Base-by-base conservation (phyloP, 2,888 invertebrate species). In the Ormia ochracea region DNA sequence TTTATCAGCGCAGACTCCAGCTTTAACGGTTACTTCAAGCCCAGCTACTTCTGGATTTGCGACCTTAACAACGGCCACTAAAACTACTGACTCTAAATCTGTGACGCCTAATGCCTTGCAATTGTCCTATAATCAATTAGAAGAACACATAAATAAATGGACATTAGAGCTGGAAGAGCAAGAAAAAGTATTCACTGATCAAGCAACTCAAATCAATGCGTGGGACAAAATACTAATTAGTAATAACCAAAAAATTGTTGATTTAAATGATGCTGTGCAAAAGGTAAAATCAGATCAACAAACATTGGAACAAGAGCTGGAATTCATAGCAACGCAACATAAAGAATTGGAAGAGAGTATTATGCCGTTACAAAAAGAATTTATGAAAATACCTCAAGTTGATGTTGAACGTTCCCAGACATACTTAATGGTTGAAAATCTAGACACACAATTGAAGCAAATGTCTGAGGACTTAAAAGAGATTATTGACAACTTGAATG, bases 391-490 rank as follows among this genome's bases (percentile, higher is more conserved):
- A 26, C 91, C 93, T 0, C 93, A 94, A 14, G 92, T 94, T 0
- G 97, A 98, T 87, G 93, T 96, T 0, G 97, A 98, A 87, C 92
- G 98, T 66, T 96, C 97, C 83, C 96, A 96, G 85, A 96, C 96
- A 92, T 98, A 97, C 88, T 93, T 95, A 63, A 90, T 97, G 87
- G 95, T 97, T 0, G 98, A 98, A 89, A 96, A 94, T 87, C 91
- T 98, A 81, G 97, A 98, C 88, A 95, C 96, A 0, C 97, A 98
- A 87, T 89, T 98, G 68, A 95, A 97, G 84, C 95, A 96, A 87
- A 98, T 98, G 96, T 95, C 96, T 0, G 96, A 97, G 87, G 98
- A 98, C 89, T 89, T 98, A 77, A 97, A 97, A 85, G 98, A 98
- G 89, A 96, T 98, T 9, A 97, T 98, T 72, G 97, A 98, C 86